Percentiles rank a stretch among this genome's conserved stretches.
Conservation (phyloP, 1,140 invertebrate species). For the Drosophila grimshawi region DNA sequence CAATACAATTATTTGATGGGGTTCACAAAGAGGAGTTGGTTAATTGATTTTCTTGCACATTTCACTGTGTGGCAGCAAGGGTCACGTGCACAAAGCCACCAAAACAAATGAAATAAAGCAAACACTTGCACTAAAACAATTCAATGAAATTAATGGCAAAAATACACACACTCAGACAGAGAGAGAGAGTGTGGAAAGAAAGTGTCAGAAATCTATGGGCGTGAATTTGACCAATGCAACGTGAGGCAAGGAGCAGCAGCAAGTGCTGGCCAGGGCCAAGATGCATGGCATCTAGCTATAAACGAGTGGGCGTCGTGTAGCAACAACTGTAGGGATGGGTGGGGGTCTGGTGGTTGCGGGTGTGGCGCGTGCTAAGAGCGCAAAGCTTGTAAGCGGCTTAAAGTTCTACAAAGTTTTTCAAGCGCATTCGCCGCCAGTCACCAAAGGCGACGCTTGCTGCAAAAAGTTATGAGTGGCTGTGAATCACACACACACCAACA, state of each 20-base stretch:
- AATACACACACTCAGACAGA: slow-evolving; percentile 11
- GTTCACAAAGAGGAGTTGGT: slow-evolving; percentile 7
- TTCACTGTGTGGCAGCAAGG: slow-evolving; percentile 40
- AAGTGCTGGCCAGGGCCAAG: slow-evolving; percentile 5
- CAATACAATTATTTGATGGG: background rate
- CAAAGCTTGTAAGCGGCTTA: slow-evolving; percentile 82
- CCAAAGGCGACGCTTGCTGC: slow-evolving; percentile 64
- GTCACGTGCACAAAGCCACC: slow-evolving; percentile 35
- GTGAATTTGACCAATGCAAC: slow-evolving; percentile 37
- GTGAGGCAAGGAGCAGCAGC: slow-evolving; percentile 14
- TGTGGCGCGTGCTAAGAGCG: slow-evolving; percentile 69
- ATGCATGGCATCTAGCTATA: slow-evolving; percentile 23
- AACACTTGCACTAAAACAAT: slow-evolving; percentile 31
- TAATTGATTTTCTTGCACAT: slow-evolving; percentile 62
- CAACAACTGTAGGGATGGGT: background rate
- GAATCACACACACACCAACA: slow-evolving; percentile 33
- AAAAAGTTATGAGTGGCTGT: slow-evolving; percentile 76
- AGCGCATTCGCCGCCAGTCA: slow-evolving; percentile 80
- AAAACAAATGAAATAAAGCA: slow-evolving; percentile 25
- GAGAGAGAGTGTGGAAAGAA: slow-evolving; percentile 6
- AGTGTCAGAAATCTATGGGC: slow-evolving; percentile 44
- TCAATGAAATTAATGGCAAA: slow-evolving; percentile 71
- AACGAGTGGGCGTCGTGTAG: background rate
- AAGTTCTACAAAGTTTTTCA: slow-evolving; percentile 83
- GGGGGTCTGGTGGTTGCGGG: slow-evolving; percentile 2